These are phyloP conservation scores for Megalops cyprinoides DNA, from an alignment of 2,797 vertebrate genomes.

Conservation along the genomic window DNA sequence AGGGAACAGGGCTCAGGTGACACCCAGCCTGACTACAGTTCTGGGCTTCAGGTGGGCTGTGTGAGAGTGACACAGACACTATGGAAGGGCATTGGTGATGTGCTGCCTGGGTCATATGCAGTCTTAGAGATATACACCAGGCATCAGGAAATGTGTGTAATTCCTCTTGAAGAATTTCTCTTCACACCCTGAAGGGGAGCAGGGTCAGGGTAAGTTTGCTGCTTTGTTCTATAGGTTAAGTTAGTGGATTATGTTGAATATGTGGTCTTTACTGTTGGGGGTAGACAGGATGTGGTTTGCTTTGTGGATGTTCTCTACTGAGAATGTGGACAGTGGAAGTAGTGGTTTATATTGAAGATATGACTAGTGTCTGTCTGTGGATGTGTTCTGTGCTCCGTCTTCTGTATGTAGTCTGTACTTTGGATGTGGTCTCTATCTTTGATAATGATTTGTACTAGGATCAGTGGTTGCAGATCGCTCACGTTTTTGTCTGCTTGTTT, in stretches of 20 bases:
- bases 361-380: no score
- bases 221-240: no score
- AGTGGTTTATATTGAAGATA: background rate
- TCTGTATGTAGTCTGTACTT: no score
- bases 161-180: background rate
- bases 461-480: no score
- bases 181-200: background rate
- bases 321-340: background rate
- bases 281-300: background rate
- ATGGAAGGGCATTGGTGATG: background rate
- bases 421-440: no score
- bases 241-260: no score
- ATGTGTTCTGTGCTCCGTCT: no score
- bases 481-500: background rate
- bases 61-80: slow-evolving; percentile 26
- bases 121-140: background rate
- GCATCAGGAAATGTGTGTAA: background rate
- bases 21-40: slow-evolving; percentile 33
- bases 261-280: background rate
- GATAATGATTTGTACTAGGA: no score
- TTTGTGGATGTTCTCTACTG: background rate
- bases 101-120: background rate
- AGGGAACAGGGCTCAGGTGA: slow-evolving; percentile 41
- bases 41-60: slow-evolving; percentile 38
- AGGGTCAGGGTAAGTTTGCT: background rate